Evolutionary conservation across 2,888 invertebrate species (phyloP), one percentile per base, ranked within the genome.

Genomic region (Allophyes oxyacanthae): DNA sequence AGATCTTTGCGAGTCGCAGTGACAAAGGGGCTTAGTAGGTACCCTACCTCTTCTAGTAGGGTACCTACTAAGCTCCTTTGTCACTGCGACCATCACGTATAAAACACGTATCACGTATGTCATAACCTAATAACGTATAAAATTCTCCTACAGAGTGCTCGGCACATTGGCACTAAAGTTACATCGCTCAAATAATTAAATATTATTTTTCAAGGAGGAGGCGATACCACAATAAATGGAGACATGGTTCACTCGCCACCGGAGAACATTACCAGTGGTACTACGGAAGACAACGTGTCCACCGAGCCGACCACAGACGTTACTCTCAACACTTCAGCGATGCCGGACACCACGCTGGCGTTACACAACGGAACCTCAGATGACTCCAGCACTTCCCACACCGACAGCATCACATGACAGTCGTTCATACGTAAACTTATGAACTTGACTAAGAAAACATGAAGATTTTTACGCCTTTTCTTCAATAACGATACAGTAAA

Each of bases 211-310:
- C 11, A 86, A 94, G 93, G 93, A 93, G 85, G 92, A 93, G 81
- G 91, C 93, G 84, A 90, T 94, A 85, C 81, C 93, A 73, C 89
- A 93, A 82, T 94, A 77, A 90, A 80, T 67, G 84, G 78, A 13
- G 77, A 78, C 48, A 69, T 64, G 55, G 77, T 76, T 37, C 72
- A 77, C 42, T 62, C 83, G 48, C 57, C 78, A 51, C 61, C 82
- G 56, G 72, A 75, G 36, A 79, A 76, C 72, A 73, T 56, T 58
- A 75, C 70, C 59, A 75, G 72, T 56, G 78, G 63, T 37, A 75
- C 54, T 52, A 73, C 64, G 49, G 66, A 75, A 44, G 76, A 74
- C 26, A 58, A 55, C 46, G 54, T 60, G 26, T 54, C 55, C 46
- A 50, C 56, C 14, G 66, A 70, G 48, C 10, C 64, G 51, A 66